Conservation (phyloP, 2,797 vertebrate genomes). For the Takifugu ocellatus region DNA sequence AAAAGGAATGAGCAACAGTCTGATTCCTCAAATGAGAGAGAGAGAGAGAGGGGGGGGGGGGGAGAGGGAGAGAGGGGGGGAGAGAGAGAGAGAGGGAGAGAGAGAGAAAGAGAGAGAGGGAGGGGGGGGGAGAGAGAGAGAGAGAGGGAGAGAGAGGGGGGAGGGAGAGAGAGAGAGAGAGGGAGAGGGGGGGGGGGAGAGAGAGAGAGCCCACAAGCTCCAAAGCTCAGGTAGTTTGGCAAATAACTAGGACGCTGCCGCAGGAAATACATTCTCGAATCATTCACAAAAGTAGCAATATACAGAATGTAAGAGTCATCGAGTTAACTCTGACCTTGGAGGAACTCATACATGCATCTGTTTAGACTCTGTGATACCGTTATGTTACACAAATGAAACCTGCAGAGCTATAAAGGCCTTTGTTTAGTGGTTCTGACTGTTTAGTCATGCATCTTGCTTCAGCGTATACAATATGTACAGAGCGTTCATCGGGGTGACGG, state of each 20-base stretch:
- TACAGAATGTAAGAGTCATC: slow-evolving; percentile 62
- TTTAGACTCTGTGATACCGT: slow-evolving; percentile 51
- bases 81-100: neutral
- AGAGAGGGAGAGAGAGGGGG: slow-evolving; percentile 4
- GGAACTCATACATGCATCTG: slow-evolving; percentile 70
- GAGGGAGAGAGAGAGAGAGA: neutral
- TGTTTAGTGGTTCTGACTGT: slow-evolving; percentile 58
- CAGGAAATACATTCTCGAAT: slow-evolving; percentile 75
- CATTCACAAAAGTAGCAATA: slow-evolving; percentile 62
- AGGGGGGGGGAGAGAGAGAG: slow-evolving; percentile 6
- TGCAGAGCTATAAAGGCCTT: slow-evolving; percentile 68
- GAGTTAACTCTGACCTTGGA: slow-evolving; percentile 49
- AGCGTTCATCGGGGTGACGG: slow-evolving; percentile 46
- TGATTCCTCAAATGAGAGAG: slow-evolving; percentile 15
- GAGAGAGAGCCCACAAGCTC: slow-evolving; percentile 14
- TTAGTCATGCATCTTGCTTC: slow-evolving; percentile 74
- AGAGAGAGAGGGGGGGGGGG: slow-evolving; percentile 3
- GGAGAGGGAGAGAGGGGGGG: slow-evolving; percentile 5
- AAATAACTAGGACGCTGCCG: slow-evolving; percentile 54
- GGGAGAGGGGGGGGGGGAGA: neutral
- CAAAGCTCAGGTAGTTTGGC: slow-evolving; percentile 44
- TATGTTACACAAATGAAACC: slow-evolving; percentile 68
- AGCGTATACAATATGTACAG: slow-evolving; percentile 74
- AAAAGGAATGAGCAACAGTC: slow-evolving; percentile 37
- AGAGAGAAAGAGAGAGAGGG: slow-evolving; percentile 6